Percentiles rank a stretch among this genome's conserved stretches.
Evolutionary conservation across 2,113 vertebrate genomes (phyloP).

Genomic region (Sialia sialis): DNA sequence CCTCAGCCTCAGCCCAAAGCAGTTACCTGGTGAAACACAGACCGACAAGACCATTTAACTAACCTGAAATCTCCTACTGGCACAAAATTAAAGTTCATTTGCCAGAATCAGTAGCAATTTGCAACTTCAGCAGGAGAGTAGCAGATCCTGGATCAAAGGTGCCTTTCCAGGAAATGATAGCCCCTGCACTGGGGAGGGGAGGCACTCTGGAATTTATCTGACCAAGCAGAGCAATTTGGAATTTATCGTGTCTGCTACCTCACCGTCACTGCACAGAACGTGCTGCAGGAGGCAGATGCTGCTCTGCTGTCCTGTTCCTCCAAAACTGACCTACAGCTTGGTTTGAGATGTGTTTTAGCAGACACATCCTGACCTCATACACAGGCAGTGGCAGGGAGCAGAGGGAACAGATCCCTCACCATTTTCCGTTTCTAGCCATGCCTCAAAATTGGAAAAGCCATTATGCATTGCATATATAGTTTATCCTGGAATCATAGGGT

Average conservation of each 20-base stretch:
- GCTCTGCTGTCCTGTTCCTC: neutral
- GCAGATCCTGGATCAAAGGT: constrained; percentile 64
- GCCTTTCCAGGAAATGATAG: constrained; percentile 72
- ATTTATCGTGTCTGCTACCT: neutral
- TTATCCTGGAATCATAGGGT: neutral
- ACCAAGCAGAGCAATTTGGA: constrained; percentile 24
- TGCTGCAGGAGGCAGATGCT: neutral
- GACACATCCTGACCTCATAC: rapidly evolving
- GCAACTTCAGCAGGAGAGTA: constrained; percentile 62
- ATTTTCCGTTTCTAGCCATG: neutral
- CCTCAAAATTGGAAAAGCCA: neutral
- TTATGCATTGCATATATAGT: neutral
- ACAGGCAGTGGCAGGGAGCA: neutral
- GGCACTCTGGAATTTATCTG: constrained; percentile 10
- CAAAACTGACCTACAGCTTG: neutral
- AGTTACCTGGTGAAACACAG: constrained; percentile 48
- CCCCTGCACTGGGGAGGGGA: neutral
- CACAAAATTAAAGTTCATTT: constrained; percentile 62
- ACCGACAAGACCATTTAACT: constrained; percentile 66
- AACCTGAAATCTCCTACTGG: constrained; percentile 74
- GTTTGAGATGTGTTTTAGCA: neutral
- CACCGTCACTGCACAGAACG: neutral
- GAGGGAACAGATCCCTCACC: neutral
- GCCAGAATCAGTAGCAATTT: constrained; percentile 74
- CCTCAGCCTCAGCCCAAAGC: constrained; percentile 50